These are phyloP conservation scores for Epinotia brunnichana DNA, from an alignment of 2,888 invertebrate genomes.

Conservation along the genomic window DNA sequence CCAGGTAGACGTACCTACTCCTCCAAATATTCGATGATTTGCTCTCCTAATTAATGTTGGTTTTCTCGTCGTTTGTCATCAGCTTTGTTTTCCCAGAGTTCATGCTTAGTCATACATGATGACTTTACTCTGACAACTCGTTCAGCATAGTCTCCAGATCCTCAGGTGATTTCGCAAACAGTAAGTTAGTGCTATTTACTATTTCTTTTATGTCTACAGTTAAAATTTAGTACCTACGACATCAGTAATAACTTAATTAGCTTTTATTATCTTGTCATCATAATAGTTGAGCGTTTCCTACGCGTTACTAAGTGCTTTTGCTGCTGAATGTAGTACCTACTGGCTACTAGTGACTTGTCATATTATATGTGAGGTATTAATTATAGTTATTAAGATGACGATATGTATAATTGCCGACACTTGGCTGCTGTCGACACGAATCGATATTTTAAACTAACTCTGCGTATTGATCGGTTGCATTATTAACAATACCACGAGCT, in stretches of 20 bases:
- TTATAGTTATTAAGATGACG: not conserved
- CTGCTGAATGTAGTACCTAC: not conserved
- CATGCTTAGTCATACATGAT: not conserved
- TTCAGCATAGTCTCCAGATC: not conserved
- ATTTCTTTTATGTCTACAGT: too few species aligned
- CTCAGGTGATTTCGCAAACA: not conserved
- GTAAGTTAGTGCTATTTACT: too few species aligned
- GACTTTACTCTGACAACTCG: not conserved
- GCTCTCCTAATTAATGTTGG: not conserved
- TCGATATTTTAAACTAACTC: constrained; percentile 18
- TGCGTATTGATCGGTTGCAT: constrained; percentile 35
- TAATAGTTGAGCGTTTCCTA: not conserved
- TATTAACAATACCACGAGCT: constrained; percentile 32
- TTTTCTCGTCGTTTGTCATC: not conserved
- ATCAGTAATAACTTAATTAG: too few species aligned
- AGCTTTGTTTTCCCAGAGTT: not conserved
- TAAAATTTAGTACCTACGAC: too few species aligned
- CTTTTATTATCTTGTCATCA: too few species aligned
- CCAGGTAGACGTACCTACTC: not conserved
- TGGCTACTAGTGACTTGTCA: not conserved
- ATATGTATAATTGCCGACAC: not conserved
- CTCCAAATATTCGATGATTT: not conserved
- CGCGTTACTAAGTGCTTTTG: not conserved
- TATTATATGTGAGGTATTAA: not conserved
- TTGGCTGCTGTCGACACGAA: constrained; percentile 4